phyloP scores from a whole-genome alignment of 2,888 invertebrate genomes.

The Cheiracanthium punctorium region DNA sequence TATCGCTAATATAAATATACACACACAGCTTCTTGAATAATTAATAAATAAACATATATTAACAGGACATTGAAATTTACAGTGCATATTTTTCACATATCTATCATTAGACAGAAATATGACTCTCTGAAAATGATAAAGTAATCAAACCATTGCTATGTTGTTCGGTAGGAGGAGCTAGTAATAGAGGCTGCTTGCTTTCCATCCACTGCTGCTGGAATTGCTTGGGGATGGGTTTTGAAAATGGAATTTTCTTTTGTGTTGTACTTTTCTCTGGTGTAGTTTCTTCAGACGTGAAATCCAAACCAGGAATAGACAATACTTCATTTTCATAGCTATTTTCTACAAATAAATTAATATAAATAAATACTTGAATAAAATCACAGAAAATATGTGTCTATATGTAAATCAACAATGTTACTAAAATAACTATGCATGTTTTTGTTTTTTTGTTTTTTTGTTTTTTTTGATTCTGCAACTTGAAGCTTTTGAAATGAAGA shows the following conservation, averaged over 20 bases:
- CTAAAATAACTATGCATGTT: too few relatives aligned
- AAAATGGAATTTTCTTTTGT: constrained; percentile 84
- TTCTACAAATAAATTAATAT: constrained; percentile 41
- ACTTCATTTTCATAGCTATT: constrained; percentile 71
- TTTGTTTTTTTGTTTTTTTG: too few relatives aligned
- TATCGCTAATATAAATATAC: too few relatives aligned
- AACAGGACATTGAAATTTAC: too few relatives aligned
- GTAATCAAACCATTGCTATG: constrained; percentile 60
- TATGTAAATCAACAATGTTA: not conserved
- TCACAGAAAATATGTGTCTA: not conserved
- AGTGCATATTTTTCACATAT: too few relatives aligned
- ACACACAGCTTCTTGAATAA: too few relatives aligned
- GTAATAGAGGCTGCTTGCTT: constrained; percentile 71
- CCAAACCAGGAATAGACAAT: constrained; percentile 87
- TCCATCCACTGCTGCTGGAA: constrained; percentile 96
- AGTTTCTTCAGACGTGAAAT: constrained; percentile 81
- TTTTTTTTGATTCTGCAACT: too few relatives aligned
- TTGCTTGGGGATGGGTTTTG: constrained; percentile 95
- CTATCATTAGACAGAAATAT: too few relatives aligned
- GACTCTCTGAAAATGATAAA: too few relatives aligned
- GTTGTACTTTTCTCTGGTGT: constrained; percentile 62
- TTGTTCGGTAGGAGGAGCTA: constrained; percentile 64
- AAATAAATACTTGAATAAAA: too few relatives aligned
- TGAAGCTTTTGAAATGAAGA: too few relatives aligned
- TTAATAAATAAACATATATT: too few relatives aligned